Evolutionary conservation across 2,797 vertebrate species (phyloP).

Genomic region (Denticeps clupeoides): DNA sequence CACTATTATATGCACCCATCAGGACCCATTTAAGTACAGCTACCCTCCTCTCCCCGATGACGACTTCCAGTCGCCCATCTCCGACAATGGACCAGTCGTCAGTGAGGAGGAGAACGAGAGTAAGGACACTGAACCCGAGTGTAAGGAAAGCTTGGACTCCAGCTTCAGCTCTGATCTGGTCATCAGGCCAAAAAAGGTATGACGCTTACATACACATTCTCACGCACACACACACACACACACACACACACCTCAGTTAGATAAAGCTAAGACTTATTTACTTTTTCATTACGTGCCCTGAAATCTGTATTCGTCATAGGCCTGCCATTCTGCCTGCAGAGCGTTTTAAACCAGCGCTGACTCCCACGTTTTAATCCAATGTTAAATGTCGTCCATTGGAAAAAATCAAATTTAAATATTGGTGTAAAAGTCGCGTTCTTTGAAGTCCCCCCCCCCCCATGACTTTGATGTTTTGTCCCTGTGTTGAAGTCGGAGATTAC

Average conservation of each 20-base stretch:
- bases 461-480: not conserved
- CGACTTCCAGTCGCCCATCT: conserved; percentile 87
- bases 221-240: not conserved
- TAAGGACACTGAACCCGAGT: conserved; percentile 72
- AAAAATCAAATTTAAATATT: too few relatives aligned
- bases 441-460: conserved; percentile 14
- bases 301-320: too few relatives aligned
- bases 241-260: too few relatives aligned
- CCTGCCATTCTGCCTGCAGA: too few relatives aligned
- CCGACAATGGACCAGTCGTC: conserved; percentile 82
- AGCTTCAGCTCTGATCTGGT: conserved; percentile 67
- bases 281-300: too few relatives aligned
- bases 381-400: too few relatives aligned
- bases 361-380: too few relatives aligned
- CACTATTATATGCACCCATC: conserved; percentile 19
- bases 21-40: conserved; percentile 92
- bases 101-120: conserved; percentile 84
- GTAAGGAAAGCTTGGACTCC: conserved; percentile 71
- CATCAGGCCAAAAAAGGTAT: conserved; percentile 81
- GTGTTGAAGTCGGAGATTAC: conserved; percentile 26
- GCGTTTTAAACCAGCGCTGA: too few relatives aligned
- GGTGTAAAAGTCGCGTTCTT: not conserved
- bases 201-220: not conserved
- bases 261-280: too few relatives aligned
- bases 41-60: conserved; percentile 96